Conservation (phyloP, 2,888 invertebrate genomes). For the Rhagonycha lutea region DNA sequence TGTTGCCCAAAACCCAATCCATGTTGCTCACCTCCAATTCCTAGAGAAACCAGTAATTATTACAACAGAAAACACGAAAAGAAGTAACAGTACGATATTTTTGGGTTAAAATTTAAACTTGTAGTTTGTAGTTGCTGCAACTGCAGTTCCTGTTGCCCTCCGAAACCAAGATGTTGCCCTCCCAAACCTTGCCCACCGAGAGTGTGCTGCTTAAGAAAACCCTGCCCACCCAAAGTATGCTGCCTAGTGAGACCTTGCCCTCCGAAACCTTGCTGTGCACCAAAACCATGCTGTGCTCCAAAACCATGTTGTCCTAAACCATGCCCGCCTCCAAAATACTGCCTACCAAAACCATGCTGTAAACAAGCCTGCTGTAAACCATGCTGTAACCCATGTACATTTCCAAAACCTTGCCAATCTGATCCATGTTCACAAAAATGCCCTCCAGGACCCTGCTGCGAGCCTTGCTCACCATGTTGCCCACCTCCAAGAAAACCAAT, state of each 20-base stretch:
- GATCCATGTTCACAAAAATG: neutral
- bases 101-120: neutral
- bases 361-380: neutral
- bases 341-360: slow-evolving; percentile 31
- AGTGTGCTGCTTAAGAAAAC: neutral
- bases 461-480: slow-evolving; percentile 7
- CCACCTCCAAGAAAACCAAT: slow-evolving; percentile 18
- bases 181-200: neutral
- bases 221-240: slow-evolving; percentile 10
- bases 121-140: neutral
- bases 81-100: neutral
- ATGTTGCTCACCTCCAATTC: slow-evolving; percentile 36
- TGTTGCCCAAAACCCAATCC: slow-evolving; percentile 20
- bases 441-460: slow-evolving; percentile 4
- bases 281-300: neutral
- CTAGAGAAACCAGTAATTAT: slow-evolving; percentile 48
- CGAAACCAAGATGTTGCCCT: slow-evolving; percentile 26
- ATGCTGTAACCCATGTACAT: neutral
- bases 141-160: slow-evolving; percentile 30
- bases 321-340: neutral
- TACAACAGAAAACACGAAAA: slow-evolving; percentile 44
- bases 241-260: neutral
- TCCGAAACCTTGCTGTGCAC: neutral
- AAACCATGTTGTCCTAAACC: neutral
- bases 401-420: neutral